Base-by-base conservation (phyloP, 2,797 vertebrate genomes). In the Alca torda region DNA sequence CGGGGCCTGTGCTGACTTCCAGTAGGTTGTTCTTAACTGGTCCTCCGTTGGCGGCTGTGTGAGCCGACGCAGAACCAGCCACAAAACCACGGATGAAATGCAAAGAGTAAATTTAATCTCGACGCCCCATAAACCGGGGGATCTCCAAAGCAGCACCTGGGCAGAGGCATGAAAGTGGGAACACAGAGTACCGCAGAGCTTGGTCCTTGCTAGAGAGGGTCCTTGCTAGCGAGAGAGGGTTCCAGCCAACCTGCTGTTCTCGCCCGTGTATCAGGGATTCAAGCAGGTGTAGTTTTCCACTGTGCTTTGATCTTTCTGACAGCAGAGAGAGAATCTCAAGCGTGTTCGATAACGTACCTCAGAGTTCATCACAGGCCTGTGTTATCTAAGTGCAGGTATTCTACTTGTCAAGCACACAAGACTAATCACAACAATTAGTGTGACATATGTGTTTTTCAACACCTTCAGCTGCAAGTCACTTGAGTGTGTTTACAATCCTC, bases 1-100 rank as follows among this genome's bases (percentile, higher is more conserved):
- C 43, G 9, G 18, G 48, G 43, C 11, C 35, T 30, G 13, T 0
- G 0, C 37, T 59, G 48, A 13, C 33, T 50, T 81, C 10, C 35
- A 41, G 41, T 45, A 31, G 39, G 13, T 21, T 64, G 57, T 43
- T 88, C 60, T 60, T 61, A 28, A 73, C n/a, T 39, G 5, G 26
- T 67, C 4, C 13, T 64, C 72, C 0, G 0, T n/a, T 5, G 20
- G n/a, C 46, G 14, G 37, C 18, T 63, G 28, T 63, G 26, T 63
- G 37, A 63, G 37, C 60, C 4, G 4, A 20, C 39, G 10, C 26
- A 5, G 25, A 39, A 63, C 13, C 37, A 30, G 28, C 60, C 25
- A 7, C 26, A 63, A 30, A 63, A 30, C 9, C 26, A 30, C 9
- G 3, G 39, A 30, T 41, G 26, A 41, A 63, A 63, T 30, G 39